phyloP scores from a whole-genome alignment of 2,797 vertebrate species.

The Sebastes kiyomatsui region DNA sequence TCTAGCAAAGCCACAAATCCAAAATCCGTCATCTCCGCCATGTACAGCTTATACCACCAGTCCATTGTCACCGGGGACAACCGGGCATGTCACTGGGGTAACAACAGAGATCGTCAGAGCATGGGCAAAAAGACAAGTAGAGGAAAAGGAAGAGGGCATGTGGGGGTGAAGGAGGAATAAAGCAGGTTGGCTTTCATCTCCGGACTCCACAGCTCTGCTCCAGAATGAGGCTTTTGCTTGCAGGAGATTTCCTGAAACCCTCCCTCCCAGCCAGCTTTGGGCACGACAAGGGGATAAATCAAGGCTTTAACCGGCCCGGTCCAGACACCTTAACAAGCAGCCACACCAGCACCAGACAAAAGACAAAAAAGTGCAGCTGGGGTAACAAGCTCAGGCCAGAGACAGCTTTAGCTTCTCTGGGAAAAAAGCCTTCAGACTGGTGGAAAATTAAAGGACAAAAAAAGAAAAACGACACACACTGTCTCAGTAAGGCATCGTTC shows the following conservation, averaged over 20 bases:
- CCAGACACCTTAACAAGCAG: conserved; percentile 54
- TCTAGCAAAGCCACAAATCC: conserved; percentile 39
- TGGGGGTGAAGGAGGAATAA: conserved; percentile 17
- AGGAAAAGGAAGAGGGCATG: neutral
- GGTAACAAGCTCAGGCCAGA: conserved; percentile 27
- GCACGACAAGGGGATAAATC: conserved; percentile 56
- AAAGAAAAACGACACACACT: neutral
- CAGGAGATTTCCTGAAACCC: conserved; percentile 45
- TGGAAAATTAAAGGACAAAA: neutral
- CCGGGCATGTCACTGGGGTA: conserved; percentile 31
- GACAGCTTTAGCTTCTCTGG: neutral
- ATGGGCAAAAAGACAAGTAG: neutral
- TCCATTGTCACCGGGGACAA: conserved; percentile 50
- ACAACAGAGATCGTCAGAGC: conserved; percentile 27
- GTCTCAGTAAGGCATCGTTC: neutral
- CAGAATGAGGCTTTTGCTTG: conserved; percentile 32
- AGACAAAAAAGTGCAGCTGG: conserved; percentile 33
- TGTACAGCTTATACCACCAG: conserved; percentile 40
- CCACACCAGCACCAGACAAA: conserved; percentile 31
- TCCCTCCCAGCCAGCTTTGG: conserved; percentile 30
- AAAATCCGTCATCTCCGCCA: conserved; percentile 40
- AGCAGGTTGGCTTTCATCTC: conserved; percentile 45
- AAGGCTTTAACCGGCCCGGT: conserved; percentile 46
- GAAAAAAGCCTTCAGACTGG: neutral
- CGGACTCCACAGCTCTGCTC: conserved; percentile 15